These are phyloP conservation scores for Crambe crambe DNA, from an alignment of 37 sponge, comb jelly and placozoan genomes.

Conservation along the genomic window DNA sequence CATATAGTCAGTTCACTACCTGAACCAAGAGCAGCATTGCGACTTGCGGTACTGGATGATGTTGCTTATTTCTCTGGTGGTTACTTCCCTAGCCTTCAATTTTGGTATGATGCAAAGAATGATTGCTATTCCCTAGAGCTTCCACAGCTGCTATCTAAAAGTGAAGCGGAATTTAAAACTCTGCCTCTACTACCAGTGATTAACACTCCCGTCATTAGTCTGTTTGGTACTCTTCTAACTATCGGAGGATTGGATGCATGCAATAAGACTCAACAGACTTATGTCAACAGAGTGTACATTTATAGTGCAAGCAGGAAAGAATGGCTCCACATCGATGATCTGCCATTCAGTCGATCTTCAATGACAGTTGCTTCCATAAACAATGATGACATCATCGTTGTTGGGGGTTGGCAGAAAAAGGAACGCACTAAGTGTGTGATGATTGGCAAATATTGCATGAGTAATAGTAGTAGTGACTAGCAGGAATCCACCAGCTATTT, in stretches of 20 bases:
- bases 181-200: background rate
- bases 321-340: background rate
- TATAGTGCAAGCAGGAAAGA: background rate
- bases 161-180: background rate
- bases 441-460: background rate
- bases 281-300: background rate
- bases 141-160: background rate
- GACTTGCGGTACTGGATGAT: background rate
- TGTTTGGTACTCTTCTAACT: background rate
- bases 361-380: background rate
- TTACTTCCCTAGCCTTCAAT: background rate
- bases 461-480: no score
- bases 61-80: background rate
- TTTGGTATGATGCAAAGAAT: background rate
- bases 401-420: background rate
- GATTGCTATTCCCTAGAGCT: background rate
- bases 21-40: background rate
- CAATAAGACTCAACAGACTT: background rate
- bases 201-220: background rate
- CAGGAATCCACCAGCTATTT: no score
- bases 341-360: background rate
- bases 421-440: background rate
- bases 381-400: background rate
- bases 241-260: background rate
- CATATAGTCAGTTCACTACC: background rate